Percentiles rank a stretch among this genome's conserved stretches.
Evolutionary conservation across 1,140 invertebrate genomes (phyloP).

Genomic region (Penaeus japonicus): DNA sequence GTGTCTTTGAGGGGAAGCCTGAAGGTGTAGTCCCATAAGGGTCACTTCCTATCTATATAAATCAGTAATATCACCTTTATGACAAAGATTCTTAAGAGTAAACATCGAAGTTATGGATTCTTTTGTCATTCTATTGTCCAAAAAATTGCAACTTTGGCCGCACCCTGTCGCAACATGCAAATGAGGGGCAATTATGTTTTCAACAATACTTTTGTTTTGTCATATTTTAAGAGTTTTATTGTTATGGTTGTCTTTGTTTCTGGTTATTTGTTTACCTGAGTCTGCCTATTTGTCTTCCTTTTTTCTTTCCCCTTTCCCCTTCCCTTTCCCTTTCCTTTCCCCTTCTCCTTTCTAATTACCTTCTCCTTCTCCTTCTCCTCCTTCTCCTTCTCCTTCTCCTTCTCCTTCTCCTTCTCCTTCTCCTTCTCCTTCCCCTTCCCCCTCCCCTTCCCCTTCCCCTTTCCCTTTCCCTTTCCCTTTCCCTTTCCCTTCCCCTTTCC

Average conservation of each 20-base stretch:
- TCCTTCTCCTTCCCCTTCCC: too few relatives aligned
- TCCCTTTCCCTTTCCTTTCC: not conserved
- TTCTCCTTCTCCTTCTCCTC: not conserved
- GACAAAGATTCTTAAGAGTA: too few relatives aligned
- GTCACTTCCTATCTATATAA: too few relatives aligned
- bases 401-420: not conserved
- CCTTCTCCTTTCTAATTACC: not conserved
- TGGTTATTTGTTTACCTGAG: too few relatives aligned
- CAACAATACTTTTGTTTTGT: not conserved
- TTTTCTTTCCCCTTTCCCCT: not conserved
- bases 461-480: not conserved
- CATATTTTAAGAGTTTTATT: not conserved
- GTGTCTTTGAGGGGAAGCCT: too few relatives aligned
- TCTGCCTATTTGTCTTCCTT: not conserved
- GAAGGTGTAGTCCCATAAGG: too few relatives aligned
- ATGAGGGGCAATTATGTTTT: too few relatives aligned
- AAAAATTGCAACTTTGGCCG: too few relatives aligned
- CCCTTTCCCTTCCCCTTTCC: not conserved
- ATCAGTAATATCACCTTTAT: too few relatives aligned
- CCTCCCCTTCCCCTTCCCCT: not conserved
- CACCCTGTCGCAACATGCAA: too few relatives aligned
- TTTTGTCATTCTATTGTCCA: too few relatives aligned
- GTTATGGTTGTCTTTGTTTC: not conserved
- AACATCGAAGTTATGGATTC: too few relatives aligned
- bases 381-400: not conserved